These are phyloP conservation scores for Coleophora flavipennella DNA, from an alignment of 2,888 invertebrate species.

Conservation along the genomic window DNA sequence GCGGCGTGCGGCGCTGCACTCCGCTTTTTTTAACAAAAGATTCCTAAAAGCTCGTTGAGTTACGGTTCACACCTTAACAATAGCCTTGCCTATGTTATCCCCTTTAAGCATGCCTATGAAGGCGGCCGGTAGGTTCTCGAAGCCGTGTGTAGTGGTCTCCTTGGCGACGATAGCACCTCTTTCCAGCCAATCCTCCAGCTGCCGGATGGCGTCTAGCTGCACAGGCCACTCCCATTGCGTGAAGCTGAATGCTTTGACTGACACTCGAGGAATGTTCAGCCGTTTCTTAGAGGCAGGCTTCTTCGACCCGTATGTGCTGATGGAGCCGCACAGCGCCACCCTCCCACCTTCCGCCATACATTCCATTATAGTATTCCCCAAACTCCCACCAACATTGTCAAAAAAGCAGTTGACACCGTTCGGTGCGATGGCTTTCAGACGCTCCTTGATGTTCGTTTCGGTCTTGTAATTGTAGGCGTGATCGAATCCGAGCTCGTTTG, in stretches of 20 bases:
- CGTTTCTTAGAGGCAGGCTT: not conserved
- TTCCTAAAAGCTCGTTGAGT: not conserved
- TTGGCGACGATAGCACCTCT: constrained; percentile 29
- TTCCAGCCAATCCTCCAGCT: constrained; percentile 29
- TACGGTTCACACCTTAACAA: constrained; percentile 27
- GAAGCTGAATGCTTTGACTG: constrained; percentile 28
- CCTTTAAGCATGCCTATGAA: constrained; percentile 27
- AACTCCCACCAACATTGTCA: constrained; percentile 79
- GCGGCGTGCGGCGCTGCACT: not conserved
- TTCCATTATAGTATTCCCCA: constrained; percentile 62
- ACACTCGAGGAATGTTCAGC: not conserved
- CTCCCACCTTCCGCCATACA: constrained; percentile 74
- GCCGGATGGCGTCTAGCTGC: constrained; percentile 22
- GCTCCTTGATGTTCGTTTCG: constrained; percentile 38
- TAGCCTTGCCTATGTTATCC: constrained; percentile 26
- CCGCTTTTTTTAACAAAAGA: constrained; percentile 2
- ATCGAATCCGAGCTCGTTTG: constrained; percentile 74
- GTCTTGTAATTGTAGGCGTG: constrained; percentile 79
- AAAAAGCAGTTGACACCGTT: constrained; percentile 79
- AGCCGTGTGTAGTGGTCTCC: constrained; percentile 32
- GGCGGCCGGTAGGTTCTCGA: constrained; percentile 30
- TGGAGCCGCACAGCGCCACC: constrained; percentile 74
- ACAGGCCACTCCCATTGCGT: constrained; percentile 29
- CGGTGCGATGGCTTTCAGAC: constrained; percentile 69
- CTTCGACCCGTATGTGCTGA: constrained; percentile 61